Evolutionary conservation across 2,113 vertebrate species (phyloP), one percentile per base, ranked within the genome.

Genomic region (Glareola pratincola): DNA sequence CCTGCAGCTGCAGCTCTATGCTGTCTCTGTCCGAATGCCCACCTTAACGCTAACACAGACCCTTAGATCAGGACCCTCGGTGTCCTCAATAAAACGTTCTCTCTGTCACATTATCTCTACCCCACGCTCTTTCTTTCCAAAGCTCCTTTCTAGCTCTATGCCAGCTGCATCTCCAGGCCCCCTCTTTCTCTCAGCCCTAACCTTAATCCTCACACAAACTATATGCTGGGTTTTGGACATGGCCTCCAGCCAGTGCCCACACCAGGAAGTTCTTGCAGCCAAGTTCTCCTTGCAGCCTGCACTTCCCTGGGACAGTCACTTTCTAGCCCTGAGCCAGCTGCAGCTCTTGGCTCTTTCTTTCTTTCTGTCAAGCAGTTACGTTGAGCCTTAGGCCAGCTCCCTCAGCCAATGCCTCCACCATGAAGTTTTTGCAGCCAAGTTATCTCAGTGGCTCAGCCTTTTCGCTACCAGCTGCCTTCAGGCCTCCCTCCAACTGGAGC

Each of bases 241-340:
- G 85, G 23, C 80, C 63, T 54, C 32, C 74, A 50, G 85, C 64
- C 81, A 72, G 41, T 50, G 39, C 85, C 85, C 48, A 43, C 77
- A 90, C 20, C 66, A 85, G 90, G 81, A 97, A 85, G 66, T 90
- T 72, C 85, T 78, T 90, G 69, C n/a, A 91, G 73, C 64, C 87
- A 74, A 93, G 69, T 85, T 71, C 50, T 95, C 73, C 57, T 71
- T 81, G 73, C 64, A 93, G 64, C 69, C 26, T 54, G 26, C 60
- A 4, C 69, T 88, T 67, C 48, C 64, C 51, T 56, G 43, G 34
- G 78, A 79, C 51, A 10, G 47, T 75, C 32, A 56, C 78, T 79
- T 93, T 85, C 51, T 64, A 82, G 26, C n/a, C 10, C 29, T 6
- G 50, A 94, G 32, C 10, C 64, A 85, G 64, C 56, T 96, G 77